A percentile compares a stretch with the other conserved stretches of the same genome.
Evolutionary conservation across 2,113 vertebrate species (phyloP).

Genomic region (Periophthalmus modestus): DNA sequence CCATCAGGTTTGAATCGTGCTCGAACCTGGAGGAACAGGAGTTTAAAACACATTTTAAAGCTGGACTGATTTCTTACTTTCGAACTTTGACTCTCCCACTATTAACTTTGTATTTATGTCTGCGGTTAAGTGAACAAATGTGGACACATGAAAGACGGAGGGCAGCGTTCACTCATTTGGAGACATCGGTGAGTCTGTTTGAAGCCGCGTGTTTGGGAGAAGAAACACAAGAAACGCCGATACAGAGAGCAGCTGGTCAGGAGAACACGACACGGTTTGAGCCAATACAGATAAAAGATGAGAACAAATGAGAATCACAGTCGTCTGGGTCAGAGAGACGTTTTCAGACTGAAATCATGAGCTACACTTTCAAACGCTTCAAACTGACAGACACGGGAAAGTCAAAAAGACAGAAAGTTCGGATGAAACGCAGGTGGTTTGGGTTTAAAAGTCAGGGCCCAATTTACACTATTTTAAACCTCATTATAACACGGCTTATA

Average conservation of each 20-base stretch:
- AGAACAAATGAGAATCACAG: slow-evolving; percentile 55
- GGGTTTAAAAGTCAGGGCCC: too few relatives aligned
- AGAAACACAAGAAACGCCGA: slow-evolving; percentile 68
- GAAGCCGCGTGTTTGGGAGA: slow-evolving; percentile 63
- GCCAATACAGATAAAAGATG: slow-evolving; percentile 53
- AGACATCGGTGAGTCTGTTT: slow-evolving; percentile 73
- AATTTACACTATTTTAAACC: too few relatives aligned
- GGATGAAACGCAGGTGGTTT: too few relatives aligned
- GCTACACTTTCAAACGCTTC: not conserved
- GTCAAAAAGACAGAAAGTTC: not conserved
- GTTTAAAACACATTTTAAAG: slow-evolving; percentile 15
- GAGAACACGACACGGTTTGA: slow-evolving; percentile 47
- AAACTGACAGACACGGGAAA: not conserved
- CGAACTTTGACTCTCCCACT: not conserved
- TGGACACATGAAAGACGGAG: slow-evolving; percentile 39
- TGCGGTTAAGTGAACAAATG: slow-evolving; percentile 33
- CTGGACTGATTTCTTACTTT: not conserved
- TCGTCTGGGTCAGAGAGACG: slow-evolving; percentile 27
- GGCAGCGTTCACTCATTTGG: slow-evolving; percentile 65
- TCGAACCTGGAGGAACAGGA: not conserved
- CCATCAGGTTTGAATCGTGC: not conserved
- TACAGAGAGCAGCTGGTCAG: slow-evolving; percentile 74
- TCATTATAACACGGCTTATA: too few relatives aligned
- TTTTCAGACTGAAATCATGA: slow-evolving; percentile 35
- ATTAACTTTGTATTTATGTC: not conserved